A percentile compares a stretch with the other conserved stretches of the same genome.
Evolutionary conservation across 2,113 vertebrate genomes (phyloP).

Genomic region (Cyprinus carpio): DNA sequence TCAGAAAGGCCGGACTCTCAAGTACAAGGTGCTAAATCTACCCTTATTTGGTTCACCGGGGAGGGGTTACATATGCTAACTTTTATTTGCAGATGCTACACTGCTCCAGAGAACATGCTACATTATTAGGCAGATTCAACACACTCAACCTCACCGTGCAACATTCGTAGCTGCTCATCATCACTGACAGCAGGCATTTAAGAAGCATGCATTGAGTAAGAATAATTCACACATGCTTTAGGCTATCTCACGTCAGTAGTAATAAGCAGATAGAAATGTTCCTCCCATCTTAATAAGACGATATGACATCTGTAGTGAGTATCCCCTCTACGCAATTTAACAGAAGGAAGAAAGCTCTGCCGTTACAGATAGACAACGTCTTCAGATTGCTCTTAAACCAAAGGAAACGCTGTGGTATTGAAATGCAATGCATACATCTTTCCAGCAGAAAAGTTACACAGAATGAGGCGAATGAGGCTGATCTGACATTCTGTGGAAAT

Average conservation of each 20-base stretch:
- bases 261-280: constrained; percentile 41
- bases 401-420: constrained; percentile 28
- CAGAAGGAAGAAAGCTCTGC: neutral
- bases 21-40: constrained; percentile 9
- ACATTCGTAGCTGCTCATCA: constrained; percentile 32
- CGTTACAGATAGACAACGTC: neutral
- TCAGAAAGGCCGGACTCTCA: neutral
- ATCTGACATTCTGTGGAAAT: constrained; percentile 71
- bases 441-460: constrained; percentile 69
- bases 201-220: constrained; percentile 27
- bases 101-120: constrained; percentile 40
- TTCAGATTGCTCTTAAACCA: neutral
- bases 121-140: constrained; percentile 24
- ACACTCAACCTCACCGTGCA: neutral
- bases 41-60: constrained; percentile 6
- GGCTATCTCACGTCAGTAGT: constrained; percentile 36
- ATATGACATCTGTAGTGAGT: neutral
- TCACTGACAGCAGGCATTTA: constrained; percentile 19
- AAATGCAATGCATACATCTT: constrained; percentile 46
- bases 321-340: neutral
- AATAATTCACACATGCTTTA: constrained; percentile 59
- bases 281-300: constrained; percentile 26
- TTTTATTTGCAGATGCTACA: constrained; percentile 36
- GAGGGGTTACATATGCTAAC: constrained; percentile 13
- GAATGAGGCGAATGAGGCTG: constrained; percentile 57